Evolutionary conservation across 2,888 invertebrate species (phyloP).

Genomic region (Limnephilus lunatus): DNA sequence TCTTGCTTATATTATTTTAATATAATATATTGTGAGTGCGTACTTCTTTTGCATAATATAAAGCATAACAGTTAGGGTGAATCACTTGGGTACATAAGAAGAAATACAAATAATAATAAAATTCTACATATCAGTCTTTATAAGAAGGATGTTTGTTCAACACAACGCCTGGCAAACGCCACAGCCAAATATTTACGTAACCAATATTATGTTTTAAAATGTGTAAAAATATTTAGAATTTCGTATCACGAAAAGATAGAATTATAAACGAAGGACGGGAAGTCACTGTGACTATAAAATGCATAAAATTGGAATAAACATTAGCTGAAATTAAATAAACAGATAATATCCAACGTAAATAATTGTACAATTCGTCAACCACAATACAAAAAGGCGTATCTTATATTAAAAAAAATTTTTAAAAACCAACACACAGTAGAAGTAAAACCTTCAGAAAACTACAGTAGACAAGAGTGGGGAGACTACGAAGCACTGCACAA

Average conservation of each 20-base stretch:
- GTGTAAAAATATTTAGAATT: neutral
- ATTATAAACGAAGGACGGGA: neutral
- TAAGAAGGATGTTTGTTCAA: constrained; percentile 10
- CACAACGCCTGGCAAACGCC: neutral
- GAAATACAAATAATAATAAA: constrained; percentile 1
- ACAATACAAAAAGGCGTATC: no score
- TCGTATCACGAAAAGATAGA: neutral
- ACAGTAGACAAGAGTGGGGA: no score
- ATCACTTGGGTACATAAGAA: neutral
- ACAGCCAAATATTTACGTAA: neutral
- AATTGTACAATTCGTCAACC: neutral
- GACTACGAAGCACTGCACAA: no score
- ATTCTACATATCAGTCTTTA: constrained; percentile 49
- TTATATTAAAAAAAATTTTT: no score
- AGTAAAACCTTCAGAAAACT: no score
- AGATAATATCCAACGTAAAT: neutral
- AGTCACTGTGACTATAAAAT: neutral
- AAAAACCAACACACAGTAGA: no score
- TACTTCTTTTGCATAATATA: neutral
- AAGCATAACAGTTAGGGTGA: neutral
- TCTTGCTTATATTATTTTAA: neutral
- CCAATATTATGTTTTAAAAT: neutral
- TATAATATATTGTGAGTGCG: neutral
- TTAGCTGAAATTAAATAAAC: neutral
- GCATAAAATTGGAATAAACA: neutral